A percentile compares a stretch with the other conserved stretches of the same genome.
These are phyloP conservation scores for Myiopsitta monachus DNA, from an alignment of 2,113 vertebrate genomes.

Conservation along the genomic window DNA sequence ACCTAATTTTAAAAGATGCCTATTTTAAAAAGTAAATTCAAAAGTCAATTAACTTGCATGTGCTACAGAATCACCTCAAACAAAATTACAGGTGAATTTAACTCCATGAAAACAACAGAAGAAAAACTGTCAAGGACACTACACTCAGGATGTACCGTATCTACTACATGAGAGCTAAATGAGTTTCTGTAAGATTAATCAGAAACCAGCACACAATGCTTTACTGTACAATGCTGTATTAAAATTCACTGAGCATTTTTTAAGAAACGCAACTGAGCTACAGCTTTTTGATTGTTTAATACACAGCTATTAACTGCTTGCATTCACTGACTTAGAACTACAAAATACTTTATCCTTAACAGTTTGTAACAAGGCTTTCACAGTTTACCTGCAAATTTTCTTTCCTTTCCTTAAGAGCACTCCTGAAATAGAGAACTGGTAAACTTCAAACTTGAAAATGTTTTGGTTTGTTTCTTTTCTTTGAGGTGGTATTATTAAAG, in stretches of 20 bases:
- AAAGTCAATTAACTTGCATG: not conserved
- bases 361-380: not conserved
- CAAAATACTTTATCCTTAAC: not conserved
- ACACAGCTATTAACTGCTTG: not conserved
- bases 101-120: not conserved
- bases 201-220: not conserved
- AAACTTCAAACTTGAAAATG: not conserved
- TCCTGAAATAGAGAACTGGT: not conserved
- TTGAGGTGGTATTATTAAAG: not conserved
- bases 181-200: not conserved
- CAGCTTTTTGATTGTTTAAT: not conserved
- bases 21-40: not conserved
- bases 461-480: not conserved
- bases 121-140: not conserved
- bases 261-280: conserved; percentile 8
- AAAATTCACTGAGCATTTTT: not conserved
- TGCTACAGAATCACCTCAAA: not conserved
- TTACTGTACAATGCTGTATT: not conserved
- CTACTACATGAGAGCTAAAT: not conserved
- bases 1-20: not conserved
- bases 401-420: not conserved
- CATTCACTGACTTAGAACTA: not conserved
- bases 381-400: not conserved
- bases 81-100: not conserved
- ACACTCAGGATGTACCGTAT: not conserved